Evolutionary conservation across 2,797 vertebrate species (phyloP).

Genomic region (Eulemur mongoz): DNA sequence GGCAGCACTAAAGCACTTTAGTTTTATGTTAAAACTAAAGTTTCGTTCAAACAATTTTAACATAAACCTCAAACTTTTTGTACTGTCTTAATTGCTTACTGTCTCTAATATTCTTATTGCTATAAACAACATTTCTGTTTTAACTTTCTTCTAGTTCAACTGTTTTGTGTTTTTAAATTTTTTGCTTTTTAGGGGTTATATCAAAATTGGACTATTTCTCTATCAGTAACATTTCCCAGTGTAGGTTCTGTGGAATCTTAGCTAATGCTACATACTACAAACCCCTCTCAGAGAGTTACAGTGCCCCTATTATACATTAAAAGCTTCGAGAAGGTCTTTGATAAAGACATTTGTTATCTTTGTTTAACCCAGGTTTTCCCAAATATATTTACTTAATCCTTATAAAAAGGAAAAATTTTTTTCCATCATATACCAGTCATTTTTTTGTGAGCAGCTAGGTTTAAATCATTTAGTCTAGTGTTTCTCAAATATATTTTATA

Average conservation of each 20-base stretch:
- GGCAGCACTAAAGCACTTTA: conserved; percentile 61
- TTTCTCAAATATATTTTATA: conserved; percentile 9
- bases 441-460: background rate
- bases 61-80: conserved; percentile 53
- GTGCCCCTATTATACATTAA: background rate
- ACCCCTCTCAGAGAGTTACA: background rate
- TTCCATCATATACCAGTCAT: background rate
- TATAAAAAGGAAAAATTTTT: conserved; percentile 27
- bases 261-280: background rate
- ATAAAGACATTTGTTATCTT: conserved; percentile 23
- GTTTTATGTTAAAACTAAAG: conserved; percentile 31
- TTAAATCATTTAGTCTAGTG: background rate
- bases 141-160: background rate
- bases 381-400: conserved; percentile 30
- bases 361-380: conserved; percentile 26
- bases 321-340: background rate
- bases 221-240: conserved; percentile 17
- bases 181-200: background rate
- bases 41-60: conserved; percentile 60
- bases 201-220: conserved; percentile 53
- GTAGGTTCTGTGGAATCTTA: background rate
- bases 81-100: conserved; percentile 63
- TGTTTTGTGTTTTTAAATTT: background rate
- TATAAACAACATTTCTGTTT: conserved; percentile 14
- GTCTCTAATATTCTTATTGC: conserved; percentile 46